phyloP scores from a whole-genome alignment of 2,797 vertebrate genomes.

The Luscinia luscinia region DNA sequence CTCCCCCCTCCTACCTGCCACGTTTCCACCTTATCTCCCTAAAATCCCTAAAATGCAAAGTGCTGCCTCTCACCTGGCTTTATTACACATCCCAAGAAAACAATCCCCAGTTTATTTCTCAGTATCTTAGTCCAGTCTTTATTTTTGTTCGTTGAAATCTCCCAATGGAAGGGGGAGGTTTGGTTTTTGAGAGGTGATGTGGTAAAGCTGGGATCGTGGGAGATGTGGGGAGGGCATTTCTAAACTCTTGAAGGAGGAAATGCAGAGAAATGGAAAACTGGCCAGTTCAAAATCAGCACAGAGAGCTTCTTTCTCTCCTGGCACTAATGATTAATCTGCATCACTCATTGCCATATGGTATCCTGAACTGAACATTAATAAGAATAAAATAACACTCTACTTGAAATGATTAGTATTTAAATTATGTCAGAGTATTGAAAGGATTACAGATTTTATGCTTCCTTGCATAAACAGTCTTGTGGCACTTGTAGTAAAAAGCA shows the following conservation, averaged over 20 bases:
- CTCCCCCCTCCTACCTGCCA: neutral
- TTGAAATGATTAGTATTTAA: constrained; percentile 63
- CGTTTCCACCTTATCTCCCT: neutral
- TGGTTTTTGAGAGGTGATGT: neutral
- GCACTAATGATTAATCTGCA: constrained; percentile 56
- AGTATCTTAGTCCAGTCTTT: neutral
- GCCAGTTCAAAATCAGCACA: neutral
- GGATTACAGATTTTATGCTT: constrained; percentile 50
- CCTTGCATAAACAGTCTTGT: constrained; percentile 22
- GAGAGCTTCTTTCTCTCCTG: constrained; percentile 24
- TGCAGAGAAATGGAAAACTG: neutral
- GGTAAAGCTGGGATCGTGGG: neutral
- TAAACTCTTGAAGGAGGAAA: neutral
- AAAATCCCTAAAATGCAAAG: neutral
- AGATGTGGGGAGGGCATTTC: neutral
- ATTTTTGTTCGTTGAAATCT: neutral
- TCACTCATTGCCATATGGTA: constrained; percentile 55
- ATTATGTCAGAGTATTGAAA: constrained; percentile 52
- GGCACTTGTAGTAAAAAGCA: neutral
- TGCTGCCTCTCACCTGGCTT: neutral
- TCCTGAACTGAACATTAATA: constrained; percentile 47
- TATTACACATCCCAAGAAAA: neutral
- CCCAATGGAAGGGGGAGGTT: neutral
- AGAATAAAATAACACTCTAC: constrained; percentile 51
- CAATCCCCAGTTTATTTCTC: neutral